A percentile compares a stretch with the other conserved stretches of the same genome.
phyloP scores from a whole-genome alignment of 2,797 vertebrate species.

The Masticophis lateralis region DNA sequence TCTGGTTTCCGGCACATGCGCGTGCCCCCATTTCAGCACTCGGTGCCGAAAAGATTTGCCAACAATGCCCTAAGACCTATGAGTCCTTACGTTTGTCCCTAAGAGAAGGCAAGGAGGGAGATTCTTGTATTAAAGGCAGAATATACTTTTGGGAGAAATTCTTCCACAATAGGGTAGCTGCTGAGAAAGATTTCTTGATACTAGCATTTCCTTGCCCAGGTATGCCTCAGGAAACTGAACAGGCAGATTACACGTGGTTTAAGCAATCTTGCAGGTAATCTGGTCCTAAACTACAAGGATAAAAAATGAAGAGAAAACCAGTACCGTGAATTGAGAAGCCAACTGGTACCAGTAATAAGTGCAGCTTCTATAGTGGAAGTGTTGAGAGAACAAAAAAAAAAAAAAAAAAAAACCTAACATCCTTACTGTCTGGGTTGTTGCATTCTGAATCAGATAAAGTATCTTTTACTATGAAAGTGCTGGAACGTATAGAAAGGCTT shows the following conservation, averaged over 20 bases:
- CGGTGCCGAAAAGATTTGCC: too few relatives aligned
- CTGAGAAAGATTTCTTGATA: neutral
- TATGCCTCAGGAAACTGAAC: neutral
- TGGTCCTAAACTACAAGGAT: neutral
- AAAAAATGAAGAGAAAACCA: neutral
- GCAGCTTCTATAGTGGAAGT: neutral
- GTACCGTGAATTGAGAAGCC: neutral
- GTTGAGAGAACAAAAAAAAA: neutral
- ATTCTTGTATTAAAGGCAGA: neutral
- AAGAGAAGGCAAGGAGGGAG: neutral
- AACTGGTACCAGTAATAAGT: neutral
- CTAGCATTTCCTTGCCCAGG: neutral
- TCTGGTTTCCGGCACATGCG: too few relatives aligned
- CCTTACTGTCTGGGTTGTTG: neutral
- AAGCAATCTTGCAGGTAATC: neutral
- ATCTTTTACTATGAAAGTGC: neutral
- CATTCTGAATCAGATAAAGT: neutral
- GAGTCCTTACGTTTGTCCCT: neutral
- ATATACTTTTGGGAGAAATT: neutral
- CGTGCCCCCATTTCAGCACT: too few relatives aligned
- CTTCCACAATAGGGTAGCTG: neutral
- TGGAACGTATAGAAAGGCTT: neutral
- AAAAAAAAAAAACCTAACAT: neutral
- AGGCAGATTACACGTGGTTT: neutral
- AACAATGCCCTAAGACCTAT: neutral